These are phyloP conservation scores for Agapornis roseicollis DNA, from an alignment of 2,113 vertebrate genomes.

Conservation along the genomic window DNA sequence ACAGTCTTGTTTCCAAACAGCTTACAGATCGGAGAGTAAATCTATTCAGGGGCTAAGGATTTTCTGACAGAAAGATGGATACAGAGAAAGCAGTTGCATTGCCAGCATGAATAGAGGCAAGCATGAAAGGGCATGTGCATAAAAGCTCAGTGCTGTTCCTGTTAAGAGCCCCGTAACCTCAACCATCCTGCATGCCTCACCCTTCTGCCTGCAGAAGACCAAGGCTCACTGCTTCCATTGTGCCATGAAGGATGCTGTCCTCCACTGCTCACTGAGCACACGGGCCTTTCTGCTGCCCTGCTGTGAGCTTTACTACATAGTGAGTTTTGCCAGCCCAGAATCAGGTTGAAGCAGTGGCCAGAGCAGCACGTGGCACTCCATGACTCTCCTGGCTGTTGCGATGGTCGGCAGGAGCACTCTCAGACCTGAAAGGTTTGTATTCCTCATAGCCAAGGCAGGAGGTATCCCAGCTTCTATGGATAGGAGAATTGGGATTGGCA, in stretches of 20 bases:
- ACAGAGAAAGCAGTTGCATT: background rate
- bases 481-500: background rate
- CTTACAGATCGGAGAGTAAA: background rate
- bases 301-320: background rate
- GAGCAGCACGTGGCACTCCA: background rate
- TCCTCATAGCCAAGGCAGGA: background rate
- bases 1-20: background rate
- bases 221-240: background rate
- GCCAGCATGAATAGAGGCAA: background rate
- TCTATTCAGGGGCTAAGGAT: conserved; percentile 23
- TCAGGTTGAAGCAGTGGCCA: background rate
- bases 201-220: background rate
- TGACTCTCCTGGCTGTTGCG: background rate
- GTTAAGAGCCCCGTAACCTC: background rate
- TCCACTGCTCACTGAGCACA: fast-evolving
- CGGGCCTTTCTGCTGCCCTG: background rate
- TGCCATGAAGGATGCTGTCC: background rate
- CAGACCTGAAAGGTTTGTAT: background rate
- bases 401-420: background rate
- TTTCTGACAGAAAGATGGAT: conserved; percentile 57
- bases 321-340: background rate
- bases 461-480: background rate
- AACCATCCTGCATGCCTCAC: background rate
- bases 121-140: background rate
- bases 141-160: background rate